Conservation (phyloP, 1,140 invertebrate species). For the Drosophila repletoides region DNA sequence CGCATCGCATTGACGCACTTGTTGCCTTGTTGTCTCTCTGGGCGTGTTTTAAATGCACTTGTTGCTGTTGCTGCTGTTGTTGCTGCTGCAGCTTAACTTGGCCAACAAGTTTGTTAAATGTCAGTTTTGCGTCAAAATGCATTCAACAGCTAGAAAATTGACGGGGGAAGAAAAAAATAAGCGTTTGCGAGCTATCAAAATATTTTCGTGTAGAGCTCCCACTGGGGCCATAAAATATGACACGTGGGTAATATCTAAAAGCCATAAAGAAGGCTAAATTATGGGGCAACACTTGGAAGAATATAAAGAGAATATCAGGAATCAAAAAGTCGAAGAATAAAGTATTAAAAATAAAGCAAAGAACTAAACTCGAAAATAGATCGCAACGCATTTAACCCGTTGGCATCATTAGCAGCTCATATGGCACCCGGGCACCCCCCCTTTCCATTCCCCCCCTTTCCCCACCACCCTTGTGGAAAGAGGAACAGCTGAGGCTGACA, state of each 20-base stretch:
- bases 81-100: constrained; percentile 53
- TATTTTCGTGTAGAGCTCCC: constrained; percentile 43
- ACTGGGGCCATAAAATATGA: constrained; percentile 65
- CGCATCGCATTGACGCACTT: constrained; percentile 48
- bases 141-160: constrained; percentile 56
- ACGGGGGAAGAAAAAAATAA: constrained; percentile 16
- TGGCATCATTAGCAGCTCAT: constrained; percentile 77
- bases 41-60: constrained; percentile 70
- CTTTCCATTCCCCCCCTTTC: background rate
- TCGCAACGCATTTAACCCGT: constrained; percentile 69
- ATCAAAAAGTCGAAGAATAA: constrained; percentile 1
- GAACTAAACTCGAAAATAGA: constrained; percentile 56
- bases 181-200: constrained; percentile 37
- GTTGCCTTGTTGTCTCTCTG: constrained; percentile 35
- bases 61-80: constrained; percentile 13
- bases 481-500: constrained; percentile 28
- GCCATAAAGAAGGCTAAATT: constrained; percentile 72
- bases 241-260: constrained; percentile 69
- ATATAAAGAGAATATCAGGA: constrained; percentile 37
- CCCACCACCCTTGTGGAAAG: background rate
- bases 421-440: constrained; percentile 4
- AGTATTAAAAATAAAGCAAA: background rate
- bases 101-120: constrained; percentile 73
- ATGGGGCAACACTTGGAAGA: constrained; percentile 63
- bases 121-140: constrained; percentile 76